Evolutionary conservation across 1,140 invertebrate species (phyloP), one percentile per base, ranked within the genome.

Genomic region (Pollicipes pollicipes): DNA sequence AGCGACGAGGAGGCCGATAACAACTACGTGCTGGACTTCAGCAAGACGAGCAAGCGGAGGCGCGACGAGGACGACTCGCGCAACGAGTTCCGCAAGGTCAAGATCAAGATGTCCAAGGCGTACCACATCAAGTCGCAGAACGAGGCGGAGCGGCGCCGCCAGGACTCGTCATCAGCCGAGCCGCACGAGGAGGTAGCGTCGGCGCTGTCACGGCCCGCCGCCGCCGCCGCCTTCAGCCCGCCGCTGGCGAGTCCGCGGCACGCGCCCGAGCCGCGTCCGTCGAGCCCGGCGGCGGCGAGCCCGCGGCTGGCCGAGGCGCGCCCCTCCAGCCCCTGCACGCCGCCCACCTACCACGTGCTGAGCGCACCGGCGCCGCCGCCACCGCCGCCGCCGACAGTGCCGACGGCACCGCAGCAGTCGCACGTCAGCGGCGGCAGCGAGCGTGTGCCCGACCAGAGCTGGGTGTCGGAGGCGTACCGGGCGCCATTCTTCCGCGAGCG

Each of bases 21-120:
- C 77, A 91, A 91, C 77, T 95, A 93, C 76, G 93, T 95, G n/a
- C 79, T 96, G 30, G 74, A 73, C 37, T 73, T 72, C 27, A 73
- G 72, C 71, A 71, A 6, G 30, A 72, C 69, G 64, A 27, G 24
- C 26, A 3, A 72, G 71, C 28, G 26, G 32, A 30, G 30, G 72
- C n/a, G 30, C 63, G 6, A 17, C 35, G 17, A 6, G 66, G 16
- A 27, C 6, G 6, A 35, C 64, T 30, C 13, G 13, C n/a, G 89
- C 71, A 95, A 94, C 78, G 92, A 95, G 78, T 95, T 90, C 76
- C 84, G 91, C 58, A 93, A 93, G 80, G 90, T 95, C 1, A 95
- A 95, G 81, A 93, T 95, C 74, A 95, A 95, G 80, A 93, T 95
- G 83, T 87, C 88, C 8, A 88, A 90, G 77, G 90, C 90, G 10